Conservation (phyloP, 2,797 vertebrate species). For the Rhinichthys osculus region DNA sequence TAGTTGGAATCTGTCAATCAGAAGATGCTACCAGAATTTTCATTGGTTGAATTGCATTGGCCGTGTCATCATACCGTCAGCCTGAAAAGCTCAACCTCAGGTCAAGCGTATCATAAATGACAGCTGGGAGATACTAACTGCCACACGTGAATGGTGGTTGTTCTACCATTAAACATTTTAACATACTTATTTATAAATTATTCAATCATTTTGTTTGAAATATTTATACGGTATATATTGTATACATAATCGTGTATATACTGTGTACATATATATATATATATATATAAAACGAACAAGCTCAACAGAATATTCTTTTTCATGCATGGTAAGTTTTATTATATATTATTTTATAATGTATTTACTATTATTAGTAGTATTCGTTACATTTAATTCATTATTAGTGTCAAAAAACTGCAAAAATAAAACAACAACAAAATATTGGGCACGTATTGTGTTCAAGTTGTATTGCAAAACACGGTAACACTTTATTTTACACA, state of each 20-base stretch:
- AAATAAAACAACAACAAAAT: background rate
- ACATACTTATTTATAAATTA: background rate
- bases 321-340: background rate
- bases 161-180: background rate
- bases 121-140: background rate
- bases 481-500: background rate
- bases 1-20: slow-evolving; percentile 15
- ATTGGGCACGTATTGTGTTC: background rate
- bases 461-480: background rate
- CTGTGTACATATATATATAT: background rate
- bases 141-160: background rate
- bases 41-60: slow-evolving; percentile 6
- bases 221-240: background rate
- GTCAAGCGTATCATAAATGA: slow-evolving; percentile 10
- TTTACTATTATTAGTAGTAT: background rate
- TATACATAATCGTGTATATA: no score
- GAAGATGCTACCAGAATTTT: background rate
- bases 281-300: background rate
- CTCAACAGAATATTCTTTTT: background rate
- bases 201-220: background rate
- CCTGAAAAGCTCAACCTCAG: slow-evolving; percentile 4
- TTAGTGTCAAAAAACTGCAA: background rate
- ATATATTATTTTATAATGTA: background rate
- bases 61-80: background rate
- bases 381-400: background rate